Evolutionary conservation across 2,797 vertebrate species (phyloP).

Genomic region (Danio aesculapii): DNA sequence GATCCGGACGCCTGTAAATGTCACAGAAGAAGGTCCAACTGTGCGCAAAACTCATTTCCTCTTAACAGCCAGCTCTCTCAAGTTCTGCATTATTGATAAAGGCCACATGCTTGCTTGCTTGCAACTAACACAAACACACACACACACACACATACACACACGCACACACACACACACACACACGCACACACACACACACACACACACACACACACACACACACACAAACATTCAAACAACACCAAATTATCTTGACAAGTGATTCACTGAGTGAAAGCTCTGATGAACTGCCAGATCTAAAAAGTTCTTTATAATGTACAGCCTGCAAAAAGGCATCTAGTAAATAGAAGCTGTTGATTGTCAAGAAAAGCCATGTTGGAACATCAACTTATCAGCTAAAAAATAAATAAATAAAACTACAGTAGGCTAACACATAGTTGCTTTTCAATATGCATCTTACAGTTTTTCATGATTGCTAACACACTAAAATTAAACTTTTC

Average conservation of each 20-base stretch:
- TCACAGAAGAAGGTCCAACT: constrained; percentile 74
- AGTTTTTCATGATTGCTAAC: no score
- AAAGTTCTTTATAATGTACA: not conserved
- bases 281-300: not conserved
- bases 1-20: constrained; percentile 66
- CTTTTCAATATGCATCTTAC: not conserved
- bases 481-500: no score
- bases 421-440: not conserved
- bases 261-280: not conserved
- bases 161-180: no score
- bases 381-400: not conserved
- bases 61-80: constrained; percentile 50
- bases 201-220: not conserved
- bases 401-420: not conserved
- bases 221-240: not conserved
- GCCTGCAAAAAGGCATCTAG: not conserved
- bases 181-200: no score
- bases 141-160: no score
- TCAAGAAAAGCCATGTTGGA: not conserved
- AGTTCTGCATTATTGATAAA: constrained; percentile 63
- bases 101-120: constrained; percentile 41
- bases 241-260: constrained; percentile 8
- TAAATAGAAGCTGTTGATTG: not conserved
- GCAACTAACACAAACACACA: not conserved
- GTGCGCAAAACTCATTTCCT: constrained; percentile 69